Conservation (phyloP, 2,888 invertebrate genomes). For the Microctonus brassicae region DNA sequence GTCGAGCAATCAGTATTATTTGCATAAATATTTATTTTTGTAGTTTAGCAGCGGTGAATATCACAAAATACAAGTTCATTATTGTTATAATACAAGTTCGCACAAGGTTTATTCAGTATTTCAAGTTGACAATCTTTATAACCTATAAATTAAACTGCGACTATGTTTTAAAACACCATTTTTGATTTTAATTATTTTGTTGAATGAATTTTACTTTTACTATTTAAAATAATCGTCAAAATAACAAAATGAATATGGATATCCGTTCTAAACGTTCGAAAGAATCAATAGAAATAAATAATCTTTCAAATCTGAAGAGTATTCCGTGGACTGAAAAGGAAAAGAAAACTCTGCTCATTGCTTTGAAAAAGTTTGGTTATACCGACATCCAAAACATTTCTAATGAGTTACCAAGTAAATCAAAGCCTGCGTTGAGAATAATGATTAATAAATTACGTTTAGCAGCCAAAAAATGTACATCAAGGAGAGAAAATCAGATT, state of each 20-base stretch:
- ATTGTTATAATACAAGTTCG: too few species aligned
- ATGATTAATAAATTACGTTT: constrained; percentile 54
- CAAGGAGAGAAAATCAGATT: constrained; percentile 42
- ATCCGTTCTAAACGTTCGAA: background rate
- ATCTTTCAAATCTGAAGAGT: background rate
- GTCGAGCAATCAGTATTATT: too few species aligned
- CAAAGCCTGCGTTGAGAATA: constrained; percentile 47
- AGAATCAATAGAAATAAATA: background rate
- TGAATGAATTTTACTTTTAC: too few species aligned
- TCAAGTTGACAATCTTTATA: too few species aligned
- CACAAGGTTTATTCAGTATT: too few species aligned
- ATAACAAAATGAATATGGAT: background rate
- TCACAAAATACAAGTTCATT: too few species aligned
- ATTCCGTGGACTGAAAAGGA: constrained; percentile 53
- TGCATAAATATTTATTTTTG: too few species aligned
- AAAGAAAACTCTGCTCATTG: constrained; percentile 54
- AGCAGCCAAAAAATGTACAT: constrained; percentile 44
- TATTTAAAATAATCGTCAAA: background rate
- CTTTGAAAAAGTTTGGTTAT: constrained; percentile 55
- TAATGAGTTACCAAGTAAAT: constrained; percentile 50
- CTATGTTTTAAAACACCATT: too few species aligned
- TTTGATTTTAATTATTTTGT: too few species aligned
- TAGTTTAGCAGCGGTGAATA: too few species aligned
- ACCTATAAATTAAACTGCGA: too few species aligned
- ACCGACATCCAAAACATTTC: constrained; percentile 51